phyloP scores from a whole-genome alignment of 2,113 vertebrate species.

The Caranx melampygus region DNA sequence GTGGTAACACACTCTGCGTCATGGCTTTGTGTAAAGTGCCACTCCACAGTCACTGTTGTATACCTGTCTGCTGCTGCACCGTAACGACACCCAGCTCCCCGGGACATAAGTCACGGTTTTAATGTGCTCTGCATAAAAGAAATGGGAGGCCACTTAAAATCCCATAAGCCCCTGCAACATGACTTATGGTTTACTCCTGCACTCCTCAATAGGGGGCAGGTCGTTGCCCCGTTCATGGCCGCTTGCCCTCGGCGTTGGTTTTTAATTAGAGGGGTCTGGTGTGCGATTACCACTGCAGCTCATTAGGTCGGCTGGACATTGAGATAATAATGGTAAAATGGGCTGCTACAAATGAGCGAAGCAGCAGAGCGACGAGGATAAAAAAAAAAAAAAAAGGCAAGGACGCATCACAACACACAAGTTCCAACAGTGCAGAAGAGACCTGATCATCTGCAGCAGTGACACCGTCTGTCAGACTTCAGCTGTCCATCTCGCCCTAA shows the following conservation, averaged over 20 bases:
- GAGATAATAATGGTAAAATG: slow-evolving; percentile 19
- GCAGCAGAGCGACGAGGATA: background rate
- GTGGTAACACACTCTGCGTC: background rate
- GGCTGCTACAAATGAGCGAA: background rate
- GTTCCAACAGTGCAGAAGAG: slow-evolving; percentile 10
- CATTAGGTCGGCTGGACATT: slow-evolving; percentile 26
- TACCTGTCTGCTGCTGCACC: slow-evolving; percentile 1
- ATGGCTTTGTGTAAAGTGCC: background rate
- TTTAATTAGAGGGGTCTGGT: slow-evolving; percentile 49
- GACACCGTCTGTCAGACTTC: slow-evolving; percentile 43
- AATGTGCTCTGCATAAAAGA: slow-evolving; percentile 3
- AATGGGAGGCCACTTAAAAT: slow-evolving; percentile 15
- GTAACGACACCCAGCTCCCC: background rate
- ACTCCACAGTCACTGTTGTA: background rate
- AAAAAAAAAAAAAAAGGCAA: background rate
- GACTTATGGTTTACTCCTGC: slow-evolving; percentile 14
- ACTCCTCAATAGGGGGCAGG: background rate
- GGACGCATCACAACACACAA: slow-evolving; percentile 1
- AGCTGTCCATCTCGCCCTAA: slow-evolving; percentile 20
- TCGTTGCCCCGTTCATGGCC: slow-evolving; percentile 2
- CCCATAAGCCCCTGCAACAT: slow-evolving; percentile 30
- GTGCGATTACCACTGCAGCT: slow-evolving; percentile 31
- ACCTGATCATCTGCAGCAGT: slow-evolving; percentile 33
- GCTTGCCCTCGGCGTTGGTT: slow-evolving; percentile 28
- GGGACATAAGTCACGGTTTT: slow-evolving; percentile 19